Base-by-base conservation (phyloP, 1,140 invertebrate genomes). In the Caerostris extrusa region DNA sequence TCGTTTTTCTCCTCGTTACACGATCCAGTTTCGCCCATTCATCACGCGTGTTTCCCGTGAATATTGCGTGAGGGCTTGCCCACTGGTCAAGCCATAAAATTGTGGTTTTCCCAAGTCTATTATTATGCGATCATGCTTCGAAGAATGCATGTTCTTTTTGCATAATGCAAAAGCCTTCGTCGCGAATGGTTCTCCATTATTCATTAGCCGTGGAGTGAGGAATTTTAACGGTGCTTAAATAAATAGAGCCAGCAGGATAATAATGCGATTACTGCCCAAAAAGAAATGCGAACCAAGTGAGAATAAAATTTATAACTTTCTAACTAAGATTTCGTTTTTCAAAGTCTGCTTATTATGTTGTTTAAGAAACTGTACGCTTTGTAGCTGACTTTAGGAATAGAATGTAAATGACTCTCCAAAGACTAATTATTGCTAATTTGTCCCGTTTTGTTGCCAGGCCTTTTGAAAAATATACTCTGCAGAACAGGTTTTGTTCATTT, bases 61-160 rank as follows among this genome's bases (percentile, higher is more conserved):
- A 85, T 85, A 60, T 88, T 14, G 50, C 86, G 58, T 88, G 86
- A 50, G 50, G n/a, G 3, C 19, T 55, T 88, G 86, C 60, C 61
- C 86, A 88, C 61, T 53, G 86, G 86, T 88, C 86, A 88, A 88
- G 60, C 86, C 57, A 58, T 85, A 64, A 88, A 88, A 61, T 64
- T 88, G 86, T 19, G 86, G 86, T 88, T 88, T 88, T 53, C 14
- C 17, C 50, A 57, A 19, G 86, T 34, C 19, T 53, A 88, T 61
- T 64, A 88, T 64, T 88, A 64, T 88, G 50, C 58, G 58, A 57
- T 53, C 86, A 64, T 85, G 83, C n/a, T 53, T 64, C 53, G 19
- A 2, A 4, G 61, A 53, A 88, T 64, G 12, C 50, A 88, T 88
- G 60, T 88, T 64, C 86, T 53, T 88, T 34, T 57, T 88, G 86